Base-by-base conservation (phyloP, 2,888 invertebrate species). In the Yponomeuta evonymella region DNA sequence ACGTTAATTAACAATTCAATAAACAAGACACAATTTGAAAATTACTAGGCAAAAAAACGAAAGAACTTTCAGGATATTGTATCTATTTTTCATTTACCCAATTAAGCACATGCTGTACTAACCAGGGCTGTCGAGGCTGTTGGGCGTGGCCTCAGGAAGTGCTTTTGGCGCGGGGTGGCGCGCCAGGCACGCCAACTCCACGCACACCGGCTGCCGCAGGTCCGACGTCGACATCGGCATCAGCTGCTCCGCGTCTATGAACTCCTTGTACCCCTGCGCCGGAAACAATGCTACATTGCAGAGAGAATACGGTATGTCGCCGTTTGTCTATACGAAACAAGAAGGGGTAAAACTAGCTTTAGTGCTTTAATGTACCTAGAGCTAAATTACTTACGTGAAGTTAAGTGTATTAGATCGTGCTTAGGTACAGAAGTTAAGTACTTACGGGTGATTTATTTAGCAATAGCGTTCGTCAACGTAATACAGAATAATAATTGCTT, bases 211-310 rank as follows among this genome's bases (percentile, higher is more conserved):
- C 82, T 95, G 95, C 75, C 96, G 95, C 87, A 96, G 94, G 88
- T 97, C 97, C 79, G 96, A 96, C 74, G 97, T 97, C 73, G 96
- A 93, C 89, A 96, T 94, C 75, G 97, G 96, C 95, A 97, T 97
- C 80, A 97, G 93, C 85, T 96, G 96, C 93, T 97, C 97, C 73
- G 97, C 97, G 90, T 97, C 97, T 85, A 96, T 96, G 93, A 96
- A 96, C 87, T 97, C 97, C 94, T 96, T 97, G 93, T 96, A 97
- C 81, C 96, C 96, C 97, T 97, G 86, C 65, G 48, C 70, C 75
- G 75, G 83, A 76, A 73, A 58, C 51, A 58, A 58, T 15, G 5
- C 51, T 58, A 3, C 5, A 58, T 58, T 12, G 15, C 15, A 3
- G 15, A 15, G 15, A 15, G 5, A 58, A 15, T 15, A 58, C 15